A percentile compares a stretch with the other conserved stretches of the same genome.
Evolutionary conservation across 2,113 vertebrate species (phyloP).

Genomic region (Mustela nigripes): DNA sequence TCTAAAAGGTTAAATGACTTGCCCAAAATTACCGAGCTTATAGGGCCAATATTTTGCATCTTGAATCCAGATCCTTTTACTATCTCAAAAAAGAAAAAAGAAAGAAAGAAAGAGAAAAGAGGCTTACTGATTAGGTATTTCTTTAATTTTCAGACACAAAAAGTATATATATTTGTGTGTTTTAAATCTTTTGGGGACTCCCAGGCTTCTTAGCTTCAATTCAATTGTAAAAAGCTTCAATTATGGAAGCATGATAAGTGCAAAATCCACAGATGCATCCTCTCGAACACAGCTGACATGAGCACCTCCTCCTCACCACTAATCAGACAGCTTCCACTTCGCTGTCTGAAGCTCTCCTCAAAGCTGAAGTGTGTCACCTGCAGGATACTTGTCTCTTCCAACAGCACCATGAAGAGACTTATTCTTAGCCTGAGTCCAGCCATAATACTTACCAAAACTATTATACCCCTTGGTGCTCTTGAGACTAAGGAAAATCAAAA

Average conservation of each 20-base stretch:
- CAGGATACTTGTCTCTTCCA: neutral
- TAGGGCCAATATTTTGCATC: neutral
- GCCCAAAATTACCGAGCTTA: neutral
- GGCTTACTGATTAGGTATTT: neutral
- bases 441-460: neutral
- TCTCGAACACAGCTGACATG: neutral
- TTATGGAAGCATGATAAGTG: neutral
- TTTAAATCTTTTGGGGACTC: neutral
- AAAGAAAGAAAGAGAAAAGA: too few relatives aligned
- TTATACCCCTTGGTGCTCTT: neutral
- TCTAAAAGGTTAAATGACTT: neutral
- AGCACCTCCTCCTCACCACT: neutral
- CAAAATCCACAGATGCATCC: neutral
- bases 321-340: constrained; percentile 8
- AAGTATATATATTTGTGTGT: neutral
- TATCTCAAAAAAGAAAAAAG: neutral
- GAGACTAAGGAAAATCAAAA: constrained; percentile 36
- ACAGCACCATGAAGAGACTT: neutral
- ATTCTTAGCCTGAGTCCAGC: neutral
- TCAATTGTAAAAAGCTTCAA: constrained; percentile 26
- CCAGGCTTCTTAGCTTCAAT: neutral
- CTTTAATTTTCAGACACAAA: neutral
- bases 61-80: neutral
- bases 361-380: constrained; percentile 56
- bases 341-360: neutral